Conservation (phyloP, 2,888 invertebrate genomes). For the Leptogaster cylindrica region DNA sequence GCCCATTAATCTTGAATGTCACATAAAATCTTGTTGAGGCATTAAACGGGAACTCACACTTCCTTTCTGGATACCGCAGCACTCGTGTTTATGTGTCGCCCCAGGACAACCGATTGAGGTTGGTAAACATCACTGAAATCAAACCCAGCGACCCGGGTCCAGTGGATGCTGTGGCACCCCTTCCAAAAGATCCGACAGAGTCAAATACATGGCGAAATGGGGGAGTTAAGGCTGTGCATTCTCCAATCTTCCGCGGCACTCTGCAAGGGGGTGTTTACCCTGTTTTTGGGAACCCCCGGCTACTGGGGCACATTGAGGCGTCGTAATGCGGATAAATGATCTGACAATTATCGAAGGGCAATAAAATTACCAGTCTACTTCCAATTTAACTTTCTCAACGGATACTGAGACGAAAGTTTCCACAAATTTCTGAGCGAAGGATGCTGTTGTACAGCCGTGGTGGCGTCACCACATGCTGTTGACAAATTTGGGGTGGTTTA, state of each 20-base stretch:
- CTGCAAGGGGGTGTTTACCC: background rate
- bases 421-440: background rate
- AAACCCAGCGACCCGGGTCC: background rate
- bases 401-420: background rate
- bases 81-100: conserved; percentile 22
- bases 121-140: conserved; percentile 2
- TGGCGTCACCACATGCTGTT: conserved; percentile 32
- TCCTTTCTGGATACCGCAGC: conserved; percentile 23
- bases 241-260: too few species aligned
- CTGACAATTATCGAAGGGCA: conserved; percentile 46
- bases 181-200: conserved; percentile 21
- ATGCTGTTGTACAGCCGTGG: background rate
- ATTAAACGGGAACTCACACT: conserved; percentile 43
- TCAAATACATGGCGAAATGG: conserved; percentile 15
- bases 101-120: conserved; percentile 12
- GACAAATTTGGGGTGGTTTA: conserved; percentile 46
- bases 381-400: conserved; percentile 1
- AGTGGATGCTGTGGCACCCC: too few species aligned
- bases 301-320: background rate
- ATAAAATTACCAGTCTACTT: conserved; percentile 43
- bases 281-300: background rate
- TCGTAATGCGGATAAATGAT: conserved; percentile 46
- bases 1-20: conserved; percentile 48
- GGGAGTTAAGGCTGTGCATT: conserved; percentile 31
- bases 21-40: conserved; percentile 48